These are phyloP conservation scores for Marisa cornuarietis DNA, from an alignment of 1,140 invertebrate genomes.

Conservation along the genomic window DNA sequence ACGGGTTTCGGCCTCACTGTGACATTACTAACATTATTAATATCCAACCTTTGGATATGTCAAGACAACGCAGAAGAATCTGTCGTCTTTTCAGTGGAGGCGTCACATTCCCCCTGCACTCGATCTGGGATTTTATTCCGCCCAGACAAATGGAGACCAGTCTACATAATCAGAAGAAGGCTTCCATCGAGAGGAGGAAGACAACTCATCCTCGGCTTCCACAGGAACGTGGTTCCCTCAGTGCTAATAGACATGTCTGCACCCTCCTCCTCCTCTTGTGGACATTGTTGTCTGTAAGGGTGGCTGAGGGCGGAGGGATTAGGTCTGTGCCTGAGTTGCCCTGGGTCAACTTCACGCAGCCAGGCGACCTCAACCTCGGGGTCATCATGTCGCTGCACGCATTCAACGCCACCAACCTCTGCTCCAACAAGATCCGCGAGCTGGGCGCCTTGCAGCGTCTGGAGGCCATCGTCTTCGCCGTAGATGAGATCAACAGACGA, in stretches of 20 bases:
- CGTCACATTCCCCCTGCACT: background rate
- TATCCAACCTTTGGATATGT: no score
- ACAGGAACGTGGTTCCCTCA: background rate
- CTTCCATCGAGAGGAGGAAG: background rate
- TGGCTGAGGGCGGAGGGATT: background rate
- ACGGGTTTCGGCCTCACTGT: no score
- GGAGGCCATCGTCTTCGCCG: slow-evolving; percentile 81
- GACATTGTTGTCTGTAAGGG: background rate
- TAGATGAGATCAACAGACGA: slow-evolving; percentile 77
- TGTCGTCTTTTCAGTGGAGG: background rate
- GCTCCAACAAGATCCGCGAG: slow-evolving; percentile 8
- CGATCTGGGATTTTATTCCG: background rate
- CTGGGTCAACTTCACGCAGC: background rate
- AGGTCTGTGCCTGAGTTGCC: background rate
- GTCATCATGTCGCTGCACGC: slow-evolving; percentile 19
- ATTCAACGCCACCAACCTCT: background rate
- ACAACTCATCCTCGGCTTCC: no score
- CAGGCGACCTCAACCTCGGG: slow-evolving; percentile 15
- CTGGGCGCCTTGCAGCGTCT: slow-evolving; percentile 74
- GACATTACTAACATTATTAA: no score
- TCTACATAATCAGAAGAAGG: no score
- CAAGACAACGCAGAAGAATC: background rate
- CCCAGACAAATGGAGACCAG: background rate
- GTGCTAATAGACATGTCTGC: background rate
- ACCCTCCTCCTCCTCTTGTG: background rate